These are phyloP conservation scores for Gallinago media DNA, from an alignment of 2,113 vertebrate species.

Conservation along the genomic window DNA sequence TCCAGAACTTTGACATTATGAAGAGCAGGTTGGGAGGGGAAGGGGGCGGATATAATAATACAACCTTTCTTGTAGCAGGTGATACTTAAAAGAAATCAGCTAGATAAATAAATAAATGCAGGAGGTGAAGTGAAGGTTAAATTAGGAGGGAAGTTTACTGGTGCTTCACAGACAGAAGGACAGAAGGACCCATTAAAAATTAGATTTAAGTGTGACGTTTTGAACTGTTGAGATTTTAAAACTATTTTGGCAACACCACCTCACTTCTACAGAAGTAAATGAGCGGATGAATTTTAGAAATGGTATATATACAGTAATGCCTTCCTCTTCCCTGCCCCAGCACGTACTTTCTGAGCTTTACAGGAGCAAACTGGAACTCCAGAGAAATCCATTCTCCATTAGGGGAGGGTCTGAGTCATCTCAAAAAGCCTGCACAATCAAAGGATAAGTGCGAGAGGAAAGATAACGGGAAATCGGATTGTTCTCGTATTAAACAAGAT, in stretches of 20 bases:
- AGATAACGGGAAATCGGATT: not conserved
- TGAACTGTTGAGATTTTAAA: not conserved
- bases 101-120: not conserved
- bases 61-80: not conserved
- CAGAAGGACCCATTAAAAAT: not conserved
- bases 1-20: not conserved
- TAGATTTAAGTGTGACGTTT: not conserved
- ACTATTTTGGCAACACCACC: not conserved
- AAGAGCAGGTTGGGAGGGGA: not conserved
- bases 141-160: not conserved
- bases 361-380: not conserved
- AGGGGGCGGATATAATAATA: not conserved
- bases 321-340: fast-evolving
- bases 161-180: not conserved
- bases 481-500: not conserved
- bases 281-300: not conserved
- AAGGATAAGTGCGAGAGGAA: not conserved
- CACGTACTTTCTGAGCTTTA: not conserved
- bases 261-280: not conserved
- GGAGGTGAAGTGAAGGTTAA: not conserved
- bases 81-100: not conserved
- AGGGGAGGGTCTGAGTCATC: not conserved
- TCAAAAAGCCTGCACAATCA: not conserved
- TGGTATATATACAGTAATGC: not conserved
- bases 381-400: not conserved